Evolutionary conservation across 2,888 invertebrate genomes (phyloP), one percentile per base, ranked within the genome.

Genomic region (Acrocera orbiculus): DNA sequence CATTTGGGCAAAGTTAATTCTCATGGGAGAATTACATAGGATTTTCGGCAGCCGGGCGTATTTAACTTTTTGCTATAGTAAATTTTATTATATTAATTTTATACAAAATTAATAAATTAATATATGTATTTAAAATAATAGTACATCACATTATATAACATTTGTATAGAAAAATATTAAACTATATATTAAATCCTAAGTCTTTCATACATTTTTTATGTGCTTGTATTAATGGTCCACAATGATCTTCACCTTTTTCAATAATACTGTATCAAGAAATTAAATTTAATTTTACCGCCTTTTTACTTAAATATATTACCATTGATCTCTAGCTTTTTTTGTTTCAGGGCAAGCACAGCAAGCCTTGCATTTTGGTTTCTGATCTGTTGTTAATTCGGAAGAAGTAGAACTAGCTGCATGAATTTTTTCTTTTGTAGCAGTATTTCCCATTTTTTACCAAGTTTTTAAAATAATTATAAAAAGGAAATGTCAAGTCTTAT

Each of bases 331-430:
- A 20, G 63, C 76, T 61, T 72, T 73, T 60, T 89, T 93, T 0
- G 93, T 95, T 63, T 95, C 93, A 1, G 93, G 93, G 59, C 95
- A 95, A 4, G 93, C 93, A 66, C 95, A 95, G 52, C 95, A 95
- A 4, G 93, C 81, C 55, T 92, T 95, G 40, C 87, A 63, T 53
- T 87, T 86, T 29, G 80, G 77, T 47, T 78, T 76, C 29, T 67
- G 67, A 8, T 63, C 60, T 10, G 56, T 53, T 8, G 60, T 58
- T 25, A 45, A 45, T 10, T 42, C 35, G 38, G 46, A 37, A 16
- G 42, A 40, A 4, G 46, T 43, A 5, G 52, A 49, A n/a, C n/a
- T n/a, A 9, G 55, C 53, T 16, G 51, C 50, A 34, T 61, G 58
- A 4, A 60, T 61, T 24, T 62, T 61, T 43, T 64, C 64, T 53